Evolutionary conservation across 92 coral and sea anemone genomes (phyloP), one percentile per base, ranked within the genome.

Genomic region (Virgularia gustaviana): DNA sequence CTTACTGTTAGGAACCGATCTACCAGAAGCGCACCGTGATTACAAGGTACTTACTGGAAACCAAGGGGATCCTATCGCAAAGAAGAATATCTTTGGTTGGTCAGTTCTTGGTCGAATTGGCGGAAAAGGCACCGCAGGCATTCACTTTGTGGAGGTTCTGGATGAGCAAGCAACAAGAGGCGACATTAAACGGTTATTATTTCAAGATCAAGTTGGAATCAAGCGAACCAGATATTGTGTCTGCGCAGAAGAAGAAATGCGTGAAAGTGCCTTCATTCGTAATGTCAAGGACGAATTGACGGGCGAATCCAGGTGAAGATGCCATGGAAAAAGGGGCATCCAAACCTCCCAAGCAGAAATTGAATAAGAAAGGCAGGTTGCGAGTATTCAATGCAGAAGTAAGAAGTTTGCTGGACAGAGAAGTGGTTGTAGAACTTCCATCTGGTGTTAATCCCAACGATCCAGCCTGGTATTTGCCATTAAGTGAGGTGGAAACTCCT

Each of bases 241-340:
- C 11, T 57, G 64, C 19, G 28, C 64, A 28, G 64, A 30, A 20
- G 32, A 28, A 28, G 37, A 57, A 24, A 1, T 57, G 64, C 64
- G 32, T 1, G 64, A 57, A 28, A 28, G 1, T 24, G 37, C 71
- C 77, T 85, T 85, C 36, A 58, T 85, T 19, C 78, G 83, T 57
- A 47, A 83, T 54, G 63, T 83, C 11, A 35, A 72, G 59, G 57
- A 57, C 2, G 72, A 84, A 19, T 81, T 2, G 77, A 86, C 30
- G 87, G 90, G 30, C 68, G 87, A 3, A 56, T 85, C 6, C 86
- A 81, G 64, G 83, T 86, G 6, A 68, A 37, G 55, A 80, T 85
- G 85, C 88, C 88, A 3, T 85, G 85, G 86, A 83, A 83, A 57
- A 75, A 71, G 7, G 54, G 45, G 33, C 83, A 84, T 42, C 75